Evolutionary conservation across 2,888 invertebrate species (phyloP), one percentile per base, ranked within the genome.

Genomic region (Caenorhabditis sinica): DNA sequence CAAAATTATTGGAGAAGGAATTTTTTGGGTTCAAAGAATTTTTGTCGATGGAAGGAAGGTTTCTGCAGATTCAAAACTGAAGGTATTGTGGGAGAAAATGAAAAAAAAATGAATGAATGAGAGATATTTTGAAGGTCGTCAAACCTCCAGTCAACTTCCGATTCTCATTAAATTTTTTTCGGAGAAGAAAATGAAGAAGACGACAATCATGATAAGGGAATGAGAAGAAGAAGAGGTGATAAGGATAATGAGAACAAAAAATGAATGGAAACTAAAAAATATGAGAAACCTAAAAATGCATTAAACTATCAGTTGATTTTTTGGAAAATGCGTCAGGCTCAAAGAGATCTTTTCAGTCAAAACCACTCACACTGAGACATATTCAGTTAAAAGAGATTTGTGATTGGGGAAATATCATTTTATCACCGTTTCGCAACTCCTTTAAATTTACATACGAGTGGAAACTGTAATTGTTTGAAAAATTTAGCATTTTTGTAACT

Each of bases 111-210:
- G 49, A 45, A 33, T 43, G 45, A 56, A 76, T 43, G 69, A 69
- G 68, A 76, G 45, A 49, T 58, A 43, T 66, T 51, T 65, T 53
- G 74, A 51, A 69, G 77, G 66, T 58, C 66, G 66, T 68, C 75
- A 45, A 76, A 69, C 49, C 25, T 15, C 11, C 30, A 17, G 23
- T 30, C 60, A 23, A 77, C 68, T 77, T 79, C 77, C 77, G 77
- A 79, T 71, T 79, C n/a, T 63, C 61, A 69, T 79, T 45, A 75
- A 75, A 66, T 28, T 56, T 23, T 20, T n/a, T 13, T 36, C 45
- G 49, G 30, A 43, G 69, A 45, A 45, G 13, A 49, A 40, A 20
- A 20, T 20, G 49, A 71, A 6, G 28, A 58, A 13, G 28, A 40
- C 6, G 6, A 33, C 0, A 20, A 40, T 40, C 30, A 65, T 53